A percentile compares a stretch with the other conserved stretches of the same genome.
Evolutionary conservation across 2,888 invertebrate species (phyloP).

Genomic region (Tetramorium bicarinatum): DNA sequence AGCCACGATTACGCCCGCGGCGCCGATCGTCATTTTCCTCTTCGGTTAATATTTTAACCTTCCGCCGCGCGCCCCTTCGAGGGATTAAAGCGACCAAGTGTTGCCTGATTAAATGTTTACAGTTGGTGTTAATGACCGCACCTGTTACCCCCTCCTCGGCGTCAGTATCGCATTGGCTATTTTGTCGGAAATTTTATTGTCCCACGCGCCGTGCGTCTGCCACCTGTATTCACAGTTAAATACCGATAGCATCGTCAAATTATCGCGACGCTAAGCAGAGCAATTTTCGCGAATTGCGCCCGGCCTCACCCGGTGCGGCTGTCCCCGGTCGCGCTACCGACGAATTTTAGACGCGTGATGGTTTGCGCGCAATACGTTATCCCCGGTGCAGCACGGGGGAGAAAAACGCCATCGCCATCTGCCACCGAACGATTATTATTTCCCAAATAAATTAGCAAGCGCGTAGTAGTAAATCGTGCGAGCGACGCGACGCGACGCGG

Average conservation of each 20-base stretch:
- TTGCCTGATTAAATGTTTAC: slow-evolving; percentile 57
- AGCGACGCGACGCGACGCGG: slow-evolving; percentile 34
- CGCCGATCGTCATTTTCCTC: slow-evolving; percentile 31
- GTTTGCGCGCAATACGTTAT: slow-evolving; percentile 41
- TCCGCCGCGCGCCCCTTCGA: background rate
- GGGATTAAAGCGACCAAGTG: slow-evolving; percentile 50
- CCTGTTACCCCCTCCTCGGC: slow-evolving; percentile 31
- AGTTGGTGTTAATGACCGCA: slow-evolving; percentile 54
- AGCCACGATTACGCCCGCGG: slow-evolving; percentile 8
- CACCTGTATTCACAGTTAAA: slow-evolving; percentile 44
- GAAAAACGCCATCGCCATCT: slow-evolving; percentile 53
- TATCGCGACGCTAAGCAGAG: slow-evolving; percentile 13
- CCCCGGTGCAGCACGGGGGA: slow-evolving; percentile 7
- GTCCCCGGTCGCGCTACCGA: background rate
- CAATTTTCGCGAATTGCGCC: slow-evolving; percentile 23
- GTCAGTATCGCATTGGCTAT: slow-evolving; percentile 10
- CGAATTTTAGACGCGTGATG: slow-evolving; percentile 33
- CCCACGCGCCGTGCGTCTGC: background rate
- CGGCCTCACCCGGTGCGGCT: background rate
- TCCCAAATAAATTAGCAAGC: slow-evolving; percentile 50
- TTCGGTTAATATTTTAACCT: slow-evolving; percentile 47
- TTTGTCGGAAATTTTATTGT: slow-evolving; percentile 48
- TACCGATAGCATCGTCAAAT: slow-evolving; percentile 31
- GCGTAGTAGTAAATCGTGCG: slow-evolving; percentile 47
- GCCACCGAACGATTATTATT: slow-evolving; percentile 54